Evolutionary conservation across 2,888 invertebrate species (phyloP).

Genomic region (Gasteruption jaculator): DNA sequence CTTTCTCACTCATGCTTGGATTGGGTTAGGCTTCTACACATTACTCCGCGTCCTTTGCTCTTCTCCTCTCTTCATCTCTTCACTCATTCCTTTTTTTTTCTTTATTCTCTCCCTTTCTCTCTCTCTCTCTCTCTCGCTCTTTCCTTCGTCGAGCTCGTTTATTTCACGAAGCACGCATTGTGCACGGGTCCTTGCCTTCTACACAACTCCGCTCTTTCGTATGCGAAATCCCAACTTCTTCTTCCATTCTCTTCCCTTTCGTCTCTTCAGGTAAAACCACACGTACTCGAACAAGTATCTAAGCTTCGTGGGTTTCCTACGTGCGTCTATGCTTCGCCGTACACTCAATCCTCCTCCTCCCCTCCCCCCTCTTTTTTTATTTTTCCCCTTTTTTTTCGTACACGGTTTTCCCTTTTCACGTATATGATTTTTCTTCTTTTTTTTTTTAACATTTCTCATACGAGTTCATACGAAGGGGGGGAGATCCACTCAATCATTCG

Average conservation of each 20-base stretch:
- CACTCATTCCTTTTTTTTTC: conserved; percentile 9
- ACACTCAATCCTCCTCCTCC: conserved; percentile 16
- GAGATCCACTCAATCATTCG: too few relatives aligned
- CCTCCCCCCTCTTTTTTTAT: conserved; percentile 13
- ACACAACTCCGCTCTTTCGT: conserved; percentile 34
- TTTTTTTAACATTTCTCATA: too few relatives aligned
- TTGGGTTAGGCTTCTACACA: too few relatives aligned
- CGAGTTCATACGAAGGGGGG: too few relatives aligned
- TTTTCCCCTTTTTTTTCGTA: conserved; percentile 12
- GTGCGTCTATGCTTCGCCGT: conserved; percentile 6
- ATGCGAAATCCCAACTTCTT: conserved; percentile 31
- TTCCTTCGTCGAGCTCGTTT: conserved; percentile 32
- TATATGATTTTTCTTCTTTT: too few relatives aligned
- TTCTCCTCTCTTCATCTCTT: conserved; percentile 9
- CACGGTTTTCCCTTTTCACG: too few relatives aligned
- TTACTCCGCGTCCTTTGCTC: too few relatives aligned
- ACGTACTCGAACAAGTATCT: too few relatives aligned
- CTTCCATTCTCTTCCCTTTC: conserved; percentile 11
- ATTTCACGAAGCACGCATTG: conserved; percentile 43
- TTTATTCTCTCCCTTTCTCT: conserved; percentile 20
- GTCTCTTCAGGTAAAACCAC: too few relatives aligned
- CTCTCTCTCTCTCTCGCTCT: not conserved
- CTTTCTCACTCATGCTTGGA: too few relatives aligned
- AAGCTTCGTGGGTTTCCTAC: conserved; percentile 11
- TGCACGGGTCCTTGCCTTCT: conserved; percentile 42